Conservation (phyloP, 2,113 vertebrate genomes). For the Sinocyclocheilus maitianheensis region DNA sequence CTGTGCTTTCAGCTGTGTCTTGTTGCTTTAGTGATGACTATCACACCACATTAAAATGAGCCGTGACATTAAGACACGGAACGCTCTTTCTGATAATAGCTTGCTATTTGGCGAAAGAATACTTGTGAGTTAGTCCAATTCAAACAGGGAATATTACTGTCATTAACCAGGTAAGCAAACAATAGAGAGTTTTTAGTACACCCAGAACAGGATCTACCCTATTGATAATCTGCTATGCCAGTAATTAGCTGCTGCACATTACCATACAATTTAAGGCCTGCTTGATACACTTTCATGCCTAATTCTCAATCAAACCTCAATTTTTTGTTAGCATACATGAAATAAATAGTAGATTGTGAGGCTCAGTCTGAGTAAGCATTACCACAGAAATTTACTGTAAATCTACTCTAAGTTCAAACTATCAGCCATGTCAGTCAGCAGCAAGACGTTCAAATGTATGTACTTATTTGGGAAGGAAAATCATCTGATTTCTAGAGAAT, state of each 20-base stretch:
- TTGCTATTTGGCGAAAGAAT: slow-evolving; percentile 66
- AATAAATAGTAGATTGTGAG: background rate
- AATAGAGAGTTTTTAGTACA: slow-evolving; percentile 64
- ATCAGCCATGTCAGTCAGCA: background rate
- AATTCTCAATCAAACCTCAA: background rate
- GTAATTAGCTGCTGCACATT: background rate
- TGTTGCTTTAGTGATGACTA: slow-evolving; percentile 74
- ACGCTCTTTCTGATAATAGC: slow-evolving; percentile 67
- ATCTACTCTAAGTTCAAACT: background rate
- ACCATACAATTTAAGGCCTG: slow-evolving; percentile 1
- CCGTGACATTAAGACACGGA: slow-evolving; percentile 63
- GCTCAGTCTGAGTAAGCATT: background rate
- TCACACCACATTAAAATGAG: slow-evolving; percentile 70
- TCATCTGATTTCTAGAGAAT: background rate
- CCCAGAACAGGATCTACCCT: slow-evolving; percentile 54
- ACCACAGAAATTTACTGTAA: background rate
- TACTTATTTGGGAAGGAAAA: background rate
- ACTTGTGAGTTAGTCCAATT: slow-evolving; percentile 64
- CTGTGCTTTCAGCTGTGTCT: slow-evolving; percentile 49
- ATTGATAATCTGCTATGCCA: slow-evolving; percentile 54
- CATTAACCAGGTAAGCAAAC: slow-evolving; percentile 53
- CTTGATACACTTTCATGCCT: background rate
- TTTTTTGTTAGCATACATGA: background rate
- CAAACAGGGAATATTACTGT: slow-evolving; percentile 69
- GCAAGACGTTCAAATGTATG: background rate